Conservation (phyloP, 2,113 vertebrate species). For the Tautogolabrus adspersus region DNA sequence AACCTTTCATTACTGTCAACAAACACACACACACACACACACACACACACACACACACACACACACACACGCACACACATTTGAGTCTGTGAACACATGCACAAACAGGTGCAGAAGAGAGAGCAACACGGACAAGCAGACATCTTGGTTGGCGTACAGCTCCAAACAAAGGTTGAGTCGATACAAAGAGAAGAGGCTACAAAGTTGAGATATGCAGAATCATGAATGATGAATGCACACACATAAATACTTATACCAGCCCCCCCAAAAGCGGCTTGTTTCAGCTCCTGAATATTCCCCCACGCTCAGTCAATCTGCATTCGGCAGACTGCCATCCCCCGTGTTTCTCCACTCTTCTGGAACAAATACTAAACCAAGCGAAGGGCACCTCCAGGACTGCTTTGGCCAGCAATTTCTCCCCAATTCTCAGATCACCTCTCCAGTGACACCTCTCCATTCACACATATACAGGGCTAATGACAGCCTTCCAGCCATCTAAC, state of each 20-base stretch:
- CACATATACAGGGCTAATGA: conserved; percentile 72
- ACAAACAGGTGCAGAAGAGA: conserved; percentile 47
- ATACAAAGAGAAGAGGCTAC: conserved; percentile 5
- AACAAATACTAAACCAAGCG: conserved; percentile 76
- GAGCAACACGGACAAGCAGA: neutral
- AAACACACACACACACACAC: neutral
- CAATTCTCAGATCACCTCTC: conserved; percentile 69
- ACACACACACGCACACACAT: neutral
- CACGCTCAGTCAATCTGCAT: conserved; percentile 62
- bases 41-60: too few relatives aligned
- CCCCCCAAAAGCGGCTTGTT: conserved; percentile 35
- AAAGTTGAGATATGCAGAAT: conserved; percentile 8
- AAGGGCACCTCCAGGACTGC: conserved; percentile 82
- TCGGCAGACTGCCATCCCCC: conserved; percentile 38
- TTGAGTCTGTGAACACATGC: neutral
- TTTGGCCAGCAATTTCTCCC: conserved; percentile 72
- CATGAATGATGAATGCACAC: conserved; percentile 3
- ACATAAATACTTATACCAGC: neutral
- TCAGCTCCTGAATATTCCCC: conserved; percentile 52
- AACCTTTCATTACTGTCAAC: conserved; percentile 66
- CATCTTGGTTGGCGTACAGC: conserved; percentile 7
- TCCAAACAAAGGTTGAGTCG: conserved; percentile 31
- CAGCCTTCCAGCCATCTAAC: conserved; percentile 63
- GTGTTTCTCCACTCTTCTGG: conserved; percentile 70
- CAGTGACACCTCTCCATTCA: conserved; percentile 68